Percentiles rank a stretch among this genome's conserved stretches.
Conservation (phyloP, 2,888 invertebrate genomes). For the Ectropis crepuscularia region DNA sequence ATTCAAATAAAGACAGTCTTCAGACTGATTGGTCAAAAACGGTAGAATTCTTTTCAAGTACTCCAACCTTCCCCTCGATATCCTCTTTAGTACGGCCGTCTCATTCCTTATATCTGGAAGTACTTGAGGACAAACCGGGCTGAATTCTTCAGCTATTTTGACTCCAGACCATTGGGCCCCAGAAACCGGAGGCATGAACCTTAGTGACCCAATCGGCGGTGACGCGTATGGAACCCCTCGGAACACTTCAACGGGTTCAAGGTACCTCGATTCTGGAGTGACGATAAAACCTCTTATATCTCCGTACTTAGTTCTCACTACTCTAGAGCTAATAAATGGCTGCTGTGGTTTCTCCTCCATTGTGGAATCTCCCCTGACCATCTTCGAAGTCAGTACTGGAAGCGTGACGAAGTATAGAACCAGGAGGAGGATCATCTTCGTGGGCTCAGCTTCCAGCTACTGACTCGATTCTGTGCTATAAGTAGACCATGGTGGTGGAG, state of each 20-base stretch:
- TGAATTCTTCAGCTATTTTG: conserved; percentile 93
- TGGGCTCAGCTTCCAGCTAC: conserved; percentile 67
- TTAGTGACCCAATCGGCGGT: conserved; percentile 93
- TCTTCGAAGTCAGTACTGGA: conserved; percentile 73
- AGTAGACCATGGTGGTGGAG: conserved; percentile 68
- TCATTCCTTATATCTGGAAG: conserved; percentile 94
- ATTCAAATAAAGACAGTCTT: conserved; percentile 98
- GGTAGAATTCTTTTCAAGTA: conserved; percentile 95
- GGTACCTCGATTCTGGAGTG: conserved; percentile 90
- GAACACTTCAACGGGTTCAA: conserved; percentile 96
- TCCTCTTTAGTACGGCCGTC: conserved; percentile 91
- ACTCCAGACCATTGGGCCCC: conserved; percentile 96
- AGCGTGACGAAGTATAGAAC: conserved; percentile 80
- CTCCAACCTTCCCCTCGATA: conserved; percentile 95
- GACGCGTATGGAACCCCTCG: conserved; percentile 97
- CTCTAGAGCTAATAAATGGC: conserved; percentile 90
- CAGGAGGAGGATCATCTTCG: conserved; percentile 77
- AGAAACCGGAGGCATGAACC: conserved; percentile 98
- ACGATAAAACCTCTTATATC: conserved; percentile 94
- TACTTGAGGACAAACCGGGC: conserved; percentile 97
- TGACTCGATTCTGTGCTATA: conserved; percentile 72
- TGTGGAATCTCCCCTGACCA: conserved; percentile 76
- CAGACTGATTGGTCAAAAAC: conserved; percentile 95
- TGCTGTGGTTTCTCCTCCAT: conserved; percentile 79
- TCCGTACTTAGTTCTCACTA: conserved; percentile 94